Conservation (phyloP, 2,888 invertebrate species). For the Phyto melanocephala region DNA sequence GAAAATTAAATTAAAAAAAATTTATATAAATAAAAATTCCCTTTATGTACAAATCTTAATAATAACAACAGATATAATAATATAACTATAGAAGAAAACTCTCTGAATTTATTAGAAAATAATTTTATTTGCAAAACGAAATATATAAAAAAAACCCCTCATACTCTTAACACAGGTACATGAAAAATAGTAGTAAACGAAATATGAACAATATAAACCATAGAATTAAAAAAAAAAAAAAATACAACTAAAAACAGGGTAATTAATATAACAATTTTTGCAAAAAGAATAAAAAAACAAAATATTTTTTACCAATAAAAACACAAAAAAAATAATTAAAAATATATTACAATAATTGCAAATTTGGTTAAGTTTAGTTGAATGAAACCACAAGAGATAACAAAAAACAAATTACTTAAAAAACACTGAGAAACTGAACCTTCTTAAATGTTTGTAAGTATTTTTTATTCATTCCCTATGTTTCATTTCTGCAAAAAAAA, state of each 20-base stretch:
- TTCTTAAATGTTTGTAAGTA: too few species aligned
- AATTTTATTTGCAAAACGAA: too few species aligned
- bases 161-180: slow-evolving; percentile 31
- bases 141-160: background rate
- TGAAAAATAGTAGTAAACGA: slow-evolving; percentile 20
- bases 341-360: too few species aligned
- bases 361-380: too few species aligned
- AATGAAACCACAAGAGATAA: too few species aligned
- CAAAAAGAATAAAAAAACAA: too few species aligned
- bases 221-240: background rate
- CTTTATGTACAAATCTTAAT: slow-evolving; percentile 60
- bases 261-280: too few species aligned
- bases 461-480: background rate
- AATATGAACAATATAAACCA: background rate
- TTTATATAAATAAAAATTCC: slow-evolving; percentile 55
- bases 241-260: too few species aligned
- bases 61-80: slow-evolving; percentile 25
- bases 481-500: background rate
- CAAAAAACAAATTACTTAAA: too few species aligned
- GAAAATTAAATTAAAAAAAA: slow-evolving; percentile 39
- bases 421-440: too few species aligned
- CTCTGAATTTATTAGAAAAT: slow-evolving; percentile 65
- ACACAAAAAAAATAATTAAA: too few species aligned
- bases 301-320: too few species aligned
- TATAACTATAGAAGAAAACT: slow-evolving; percentile 40